A percentile compares a stretch with the other conserved stretches of the same genome.
These are phyloP conservation scores for Blastomussa wellsi DNA, from an alignment of 92 coral and sea anemone species.

Conservation along the genomic window DNA sequence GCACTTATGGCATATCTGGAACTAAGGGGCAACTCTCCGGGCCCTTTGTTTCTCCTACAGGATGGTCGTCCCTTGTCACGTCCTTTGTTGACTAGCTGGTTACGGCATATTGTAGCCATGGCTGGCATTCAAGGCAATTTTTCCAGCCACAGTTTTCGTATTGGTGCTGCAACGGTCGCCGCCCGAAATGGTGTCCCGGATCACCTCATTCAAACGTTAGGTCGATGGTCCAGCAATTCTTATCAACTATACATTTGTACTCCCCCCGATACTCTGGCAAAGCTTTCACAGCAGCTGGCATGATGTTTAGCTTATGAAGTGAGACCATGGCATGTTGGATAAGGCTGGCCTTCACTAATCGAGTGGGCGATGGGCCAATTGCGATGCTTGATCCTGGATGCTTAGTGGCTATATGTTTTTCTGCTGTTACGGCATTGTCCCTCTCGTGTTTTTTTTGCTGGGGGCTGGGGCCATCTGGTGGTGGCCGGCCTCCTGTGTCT, in stretches of 20 bases:
- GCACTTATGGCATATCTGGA: slow-evolving; percentile 26
- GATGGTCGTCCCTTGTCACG: slow-evolving; percentile 43
- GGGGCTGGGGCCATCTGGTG: no score
- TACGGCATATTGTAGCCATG: not conserved
- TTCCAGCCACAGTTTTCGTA: not conserved
- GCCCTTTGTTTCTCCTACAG: slow-evolving; percentile 34
- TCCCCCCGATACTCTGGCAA: not conserved
- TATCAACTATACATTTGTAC: not conserved
- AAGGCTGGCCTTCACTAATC: no score
- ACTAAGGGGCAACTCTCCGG: slow-evolving; percentile 29
- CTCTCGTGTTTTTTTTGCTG: no score
- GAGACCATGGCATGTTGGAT: no score
- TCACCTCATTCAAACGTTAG: not conserved
- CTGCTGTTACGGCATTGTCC: no score
- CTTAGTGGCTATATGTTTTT: no score
- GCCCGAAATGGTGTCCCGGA: not conserved
- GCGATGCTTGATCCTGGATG: no score
- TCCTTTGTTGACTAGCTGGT: slow-evolving; percentile 31
- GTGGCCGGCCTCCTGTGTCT: no score
- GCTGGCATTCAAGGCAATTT: not conserved
- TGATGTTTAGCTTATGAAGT: no score
- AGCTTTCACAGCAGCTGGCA: no score
- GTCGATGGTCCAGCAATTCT: not conserved
- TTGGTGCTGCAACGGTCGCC: not conserved
- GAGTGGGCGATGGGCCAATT: no score